Evolutionary conservation across 2,888 invertebrate species (phyloP), one percentile per base, ranked within the genome.

Genomic region (Anticlea derivata): DNA sequence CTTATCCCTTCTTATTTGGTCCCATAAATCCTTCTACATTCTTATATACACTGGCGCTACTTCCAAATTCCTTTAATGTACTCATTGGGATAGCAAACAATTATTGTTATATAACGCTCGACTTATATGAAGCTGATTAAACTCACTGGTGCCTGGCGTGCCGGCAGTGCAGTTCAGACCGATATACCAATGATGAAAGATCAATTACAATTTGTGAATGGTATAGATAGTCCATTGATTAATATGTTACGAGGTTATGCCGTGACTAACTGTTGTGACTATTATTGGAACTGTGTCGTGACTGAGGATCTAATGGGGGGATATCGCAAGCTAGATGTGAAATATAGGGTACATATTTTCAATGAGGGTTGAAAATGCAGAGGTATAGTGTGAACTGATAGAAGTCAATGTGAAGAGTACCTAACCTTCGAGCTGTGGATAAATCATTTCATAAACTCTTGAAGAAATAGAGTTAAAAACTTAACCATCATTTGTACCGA

Each of bases 161-260:
- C n/a, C 7, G 29, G 11, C 29, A 40, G 22, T 20, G 23, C 24
- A 11, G 24, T 33, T 43, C 45, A 17, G 31, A 61, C 47, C 60
- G 68, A 60, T 68, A 60, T 68, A 60, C 63, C 60, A 63, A 68
- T 50, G 61, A 65, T 61, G 65, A 69, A 63, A 73, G 11, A 47
- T 57, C 60, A 57, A 63, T 61, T 64, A 65, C 52, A 37, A 33
- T 56, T 52, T 53, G 60, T 57, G 58, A 66, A 58, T 53, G 63
- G 61, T 45, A 48, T 40, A 30, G 50, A 63, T 56, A 50, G 57
- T 55, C 34, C 55, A 63, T 66, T 63, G 63, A 68, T 65, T 59
- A 58, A 61, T 65, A 55, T 66, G 62, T 65, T 63, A 66, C 66
- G 65, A 70, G 70, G 60, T 51, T 58, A 50, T 40, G 13, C 29